A percentile compares a stretch with the other conserved stretches of the same genome.
Conservation (phyloP, 2,888 invertebrate species). For the Caenorhabditis doughertyi region DNA sequence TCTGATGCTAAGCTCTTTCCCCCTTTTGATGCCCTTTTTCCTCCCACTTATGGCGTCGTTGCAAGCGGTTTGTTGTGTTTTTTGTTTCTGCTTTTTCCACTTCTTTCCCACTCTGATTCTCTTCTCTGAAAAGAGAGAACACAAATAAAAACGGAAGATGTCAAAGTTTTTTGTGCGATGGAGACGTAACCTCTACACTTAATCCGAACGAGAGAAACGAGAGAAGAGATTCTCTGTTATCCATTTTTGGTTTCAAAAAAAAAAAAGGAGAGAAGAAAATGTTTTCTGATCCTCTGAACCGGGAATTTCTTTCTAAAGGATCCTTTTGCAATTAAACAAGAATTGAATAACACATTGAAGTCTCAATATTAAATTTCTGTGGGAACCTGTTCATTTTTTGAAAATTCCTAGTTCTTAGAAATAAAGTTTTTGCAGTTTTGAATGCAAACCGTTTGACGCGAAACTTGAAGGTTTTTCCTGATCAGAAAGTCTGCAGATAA, state of each 20-base stretch:
- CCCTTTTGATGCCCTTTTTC: slow-evolving; percentile 35
- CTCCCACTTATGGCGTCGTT: slow-evolving; percentile 27
- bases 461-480: not conserved
- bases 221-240: slow-evolving; percentile 9
- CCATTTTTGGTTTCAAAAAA: slow-evolving; percentile 1
- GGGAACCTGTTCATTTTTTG: slow-evolving; percentile 8
- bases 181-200: slow-evolving; percentile 27
- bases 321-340: slow-evolving; percentile 4
- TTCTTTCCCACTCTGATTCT: slow-evolving; percentile 21
- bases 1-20: slow-evolving; percentile 13
- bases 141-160: slow-evolving; percentile 16
- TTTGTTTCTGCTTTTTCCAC: slow-evolving; percentile 27
- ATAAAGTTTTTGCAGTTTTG: not conserved
- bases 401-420: not conserved
- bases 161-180: slow-evolving; percentile 21
- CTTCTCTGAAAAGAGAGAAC: slow-evolving; percentile 24
- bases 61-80: slow-evolving; percentile 48
- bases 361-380: not conserved
- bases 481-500: not conserved
- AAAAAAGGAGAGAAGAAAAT: not conserved
- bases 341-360: slow-evolving; percentile 4
- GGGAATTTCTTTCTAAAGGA: not conserved
- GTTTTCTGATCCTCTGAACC: not conserved
- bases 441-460: no score
- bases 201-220: slow-evolving; percentile 26